Evolutionary conservation across 1,140 invertebrate genomes (phyloP).

Genomic region (Drosophila asahinai): DNA sequence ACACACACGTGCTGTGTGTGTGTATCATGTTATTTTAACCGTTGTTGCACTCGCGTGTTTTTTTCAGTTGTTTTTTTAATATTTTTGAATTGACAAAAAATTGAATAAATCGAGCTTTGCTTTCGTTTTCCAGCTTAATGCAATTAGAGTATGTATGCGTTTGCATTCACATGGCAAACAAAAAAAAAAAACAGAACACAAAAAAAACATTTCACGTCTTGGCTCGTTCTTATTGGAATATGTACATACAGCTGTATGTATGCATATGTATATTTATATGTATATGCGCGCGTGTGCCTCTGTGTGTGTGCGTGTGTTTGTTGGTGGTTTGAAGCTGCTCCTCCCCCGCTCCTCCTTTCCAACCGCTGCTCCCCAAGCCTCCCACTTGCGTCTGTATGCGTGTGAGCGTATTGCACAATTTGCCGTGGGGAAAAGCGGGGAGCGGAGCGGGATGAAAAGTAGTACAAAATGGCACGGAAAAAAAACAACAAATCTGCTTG

Average conservation of each 20-base stretch:
- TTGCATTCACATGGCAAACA: conserved; percentile 35
- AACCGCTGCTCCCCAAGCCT: conserved; percentile 32
- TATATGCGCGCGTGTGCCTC: conserved; percentile 39
- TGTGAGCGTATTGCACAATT: conserved; percentile 64
- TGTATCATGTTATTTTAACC: conserved; percentile 61
- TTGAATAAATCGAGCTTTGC: conserved; percentile 10
- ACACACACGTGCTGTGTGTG: conserved; percentile 50
- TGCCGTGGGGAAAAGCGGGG: conserved; percentile 9
- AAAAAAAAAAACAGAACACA: conserved; percentile 39
- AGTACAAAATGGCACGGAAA: conserved; percentile 32
- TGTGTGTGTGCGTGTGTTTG: conserved; percentile 58
- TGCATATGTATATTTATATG: conserved; percentile 48
- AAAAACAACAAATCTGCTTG: conserved; percentile 60
- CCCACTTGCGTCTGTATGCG: conserved; percentile 46
- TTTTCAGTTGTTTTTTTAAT: conserved; percentile 32
- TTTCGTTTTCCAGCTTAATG: conserved; percentile 31
- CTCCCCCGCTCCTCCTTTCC: conserved; percentile 41
- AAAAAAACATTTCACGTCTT: conserved; percentile 67
- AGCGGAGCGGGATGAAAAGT: conserved; percentile 16
- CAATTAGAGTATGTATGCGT: conserved; percentile 51
- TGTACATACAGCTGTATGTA: conserved; percentile 55
- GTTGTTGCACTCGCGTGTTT: conserved; percentile 65
- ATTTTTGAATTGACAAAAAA: conserved; percentile 43
- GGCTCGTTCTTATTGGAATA: conserved; percentile 61
- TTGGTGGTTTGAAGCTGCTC: conserved; percentile 70